These are phyloP conservation scores for Australoheros scitulus DNA, from an alignment of 2,113 vertebrate species.

Conservation along the genomic window DNA sequence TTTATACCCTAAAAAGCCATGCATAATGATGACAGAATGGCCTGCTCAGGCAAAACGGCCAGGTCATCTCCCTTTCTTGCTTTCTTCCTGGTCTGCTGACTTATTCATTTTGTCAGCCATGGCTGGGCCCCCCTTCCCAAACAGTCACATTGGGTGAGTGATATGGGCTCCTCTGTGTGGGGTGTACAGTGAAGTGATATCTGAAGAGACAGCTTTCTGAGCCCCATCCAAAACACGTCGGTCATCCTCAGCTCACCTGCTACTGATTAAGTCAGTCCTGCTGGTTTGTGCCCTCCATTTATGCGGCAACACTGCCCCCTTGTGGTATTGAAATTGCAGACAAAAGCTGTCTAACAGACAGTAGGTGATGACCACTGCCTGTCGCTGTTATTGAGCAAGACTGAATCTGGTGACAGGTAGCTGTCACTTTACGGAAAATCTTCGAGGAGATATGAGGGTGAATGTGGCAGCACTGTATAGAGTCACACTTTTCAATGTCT, in stretches of 20 bases:
- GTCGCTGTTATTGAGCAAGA: not conserved
- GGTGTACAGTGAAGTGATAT: constrained; percentile 53
- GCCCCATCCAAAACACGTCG: constrained; percentile 57
- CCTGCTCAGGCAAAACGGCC: constrained; percentile 50
- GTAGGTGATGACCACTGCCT: not conserved
- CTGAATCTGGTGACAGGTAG: constrained; percentile 21
- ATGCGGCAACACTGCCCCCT: constrained; percentile 66
- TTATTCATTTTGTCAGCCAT: constrained; percentile 69
- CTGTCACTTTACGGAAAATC: constrained; percentile 5
- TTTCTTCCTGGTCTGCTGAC: constrained; percentile 57
- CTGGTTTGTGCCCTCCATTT: not conserved
- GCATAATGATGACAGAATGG: constrained; percentile 58
- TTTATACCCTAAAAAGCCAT: constrained; percentile 32
- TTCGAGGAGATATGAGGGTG: not conserved
- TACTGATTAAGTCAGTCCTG: not conserved
- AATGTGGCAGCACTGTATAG: not conserved
- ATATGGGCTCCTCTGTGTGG: constrained; percentile 49
- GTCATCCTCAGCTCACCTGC: constrained; percentile 62
- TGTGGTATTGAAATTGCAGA: constrained; percentile 50
- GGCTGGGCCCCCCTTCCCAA: constrained; percentile 25
- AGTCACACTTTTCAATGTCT: not conserved
- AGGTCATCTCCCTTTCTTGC: constrained; percentile 52
- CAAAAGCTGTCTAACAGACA: not conserved
- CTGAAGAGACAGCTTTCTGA: constrained; percentile 70
- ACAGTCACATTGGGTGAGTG: constrained; percentile 47